These are phyloP conservation scores for Herpailurus yagouaroundi DNA, from an alignment of 2,113 vertebrate genomes.

Conservation along the genomic window DNA sequence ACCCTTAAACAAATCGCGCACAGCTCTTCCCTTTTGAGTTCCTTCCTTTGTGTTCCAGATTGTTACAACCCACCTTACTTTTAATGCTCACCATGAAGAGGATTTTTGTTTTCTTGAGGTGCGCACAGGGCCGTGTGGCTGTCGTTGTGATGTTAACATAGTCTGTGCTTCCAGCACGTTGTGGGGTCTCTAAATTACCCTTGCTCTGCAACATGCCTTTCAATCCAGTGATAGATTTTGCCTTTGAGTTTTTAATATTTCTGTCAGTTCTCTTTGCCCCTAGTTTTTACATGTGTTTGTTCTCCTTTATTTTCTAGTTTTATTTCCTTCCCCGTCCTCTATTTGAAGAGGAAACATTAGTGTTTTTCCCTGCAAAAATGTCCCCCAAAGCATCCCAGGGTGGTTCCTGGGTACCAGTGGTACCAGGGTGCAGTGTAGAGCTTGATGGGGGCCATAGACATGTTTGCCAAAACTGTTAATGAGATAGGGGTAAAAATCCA, in stretches of 20 bases:
- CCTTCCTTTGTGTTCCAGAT: background rate
- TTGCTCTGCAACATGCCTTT: background rate
- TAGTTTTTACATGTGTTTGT: background rate
- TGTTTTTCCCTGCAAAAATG: background rate
- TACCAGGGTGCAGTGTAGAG: background rate
- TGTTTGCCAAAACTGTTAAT: background rate
- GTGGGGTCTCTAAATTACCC: too few relatives aligned
- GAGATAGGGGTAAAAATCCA: background rate
- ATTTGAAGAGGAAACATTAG: background rate
- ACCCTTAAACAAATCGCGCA: background rate
- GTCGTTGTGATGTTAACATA: accelerated
- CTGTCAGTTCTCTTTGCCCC: background rate
- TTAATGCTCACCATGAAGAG: background rate
- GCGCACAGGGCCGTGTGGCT: background rate
- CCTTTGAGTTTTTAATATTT: background rate
- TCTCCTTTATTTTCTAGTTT: background rate
- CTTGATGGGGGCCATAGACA: background rate
- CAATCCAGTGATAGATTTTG: background rate
- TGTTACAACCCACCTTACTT: background rate
- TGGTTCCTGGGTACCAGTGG: too few relatives aligned
- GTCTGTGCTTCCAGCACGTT: background rate
- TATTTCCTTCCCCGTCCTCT: background rate
- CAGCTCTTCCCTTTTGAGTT: background rate
- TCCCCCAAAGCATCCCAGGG: background rate
- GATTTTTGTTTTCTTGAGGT: background rate